Conservation (phyloP, 2,888 invertebrate genomes). For the Torymus tubicola region DNA sequence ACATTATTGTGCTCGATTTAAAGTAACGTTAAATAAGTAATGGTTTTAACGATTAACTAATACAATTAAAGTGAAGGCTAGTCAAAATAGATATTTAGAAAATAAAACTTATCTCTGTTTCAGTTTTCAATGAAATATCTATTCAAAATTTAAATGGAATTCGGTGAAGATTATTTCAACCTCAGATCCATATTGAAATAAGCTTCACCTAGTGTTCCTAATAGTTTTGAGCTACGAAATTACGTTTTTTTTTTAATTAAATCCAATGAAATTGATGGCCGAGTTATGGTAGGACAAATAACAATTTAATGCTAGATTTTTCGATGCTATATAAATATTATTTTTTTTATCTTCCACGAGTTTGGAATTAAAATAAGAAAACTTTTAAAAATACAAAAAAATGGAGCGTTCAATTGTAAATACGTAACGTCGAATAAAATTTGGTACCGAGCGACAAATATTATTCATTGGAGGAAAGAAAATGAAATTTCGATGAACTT, state of each 20-base stretch:
- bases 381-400: conserved; percentile 28
- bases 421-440: conserved; percentile 30
- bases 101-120: conserved; percentile 4
- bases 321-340: conserved; percentile 25
- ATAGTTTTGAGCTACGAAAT: conserved; percentile 6
- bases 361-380: conserved; percentile 32
- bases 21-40: neutral
- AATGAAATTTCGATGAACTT: conserved; percentile 37
- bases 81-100: conserved; percentile 20
- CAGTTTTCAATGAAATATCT: conserved; percentile 44
- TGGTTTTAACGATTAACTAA: conserved; percentile 6
- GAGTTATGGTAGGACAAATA: neutral
- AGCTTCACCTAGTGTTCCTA: conserved; percentile 70
- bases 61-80: neutral
- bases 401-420: conserved; percentile 50
- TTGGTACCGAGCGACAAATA: conserved; percentile 30
- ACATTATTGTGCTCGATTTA: no score
- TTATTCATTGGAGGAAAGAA: conserved; percentile 27
- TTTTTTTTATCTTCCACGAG: conserved; percentile 34
- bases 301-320: conserved; percentile 23
- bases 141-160: conserved; percentile 35
- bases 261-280: conserved; percentile 18
- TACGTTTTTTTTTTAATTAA: conserved; percentile 24
- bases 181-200: conserved; percentile 76
- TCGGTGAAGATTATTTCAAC: conserved; percentile 75